These are phyloP conservation scores for Catajapyx aquilonaris DNA, from an alignment of 1,140 invertebrate species.

Conservation along the genomic window DNA sequence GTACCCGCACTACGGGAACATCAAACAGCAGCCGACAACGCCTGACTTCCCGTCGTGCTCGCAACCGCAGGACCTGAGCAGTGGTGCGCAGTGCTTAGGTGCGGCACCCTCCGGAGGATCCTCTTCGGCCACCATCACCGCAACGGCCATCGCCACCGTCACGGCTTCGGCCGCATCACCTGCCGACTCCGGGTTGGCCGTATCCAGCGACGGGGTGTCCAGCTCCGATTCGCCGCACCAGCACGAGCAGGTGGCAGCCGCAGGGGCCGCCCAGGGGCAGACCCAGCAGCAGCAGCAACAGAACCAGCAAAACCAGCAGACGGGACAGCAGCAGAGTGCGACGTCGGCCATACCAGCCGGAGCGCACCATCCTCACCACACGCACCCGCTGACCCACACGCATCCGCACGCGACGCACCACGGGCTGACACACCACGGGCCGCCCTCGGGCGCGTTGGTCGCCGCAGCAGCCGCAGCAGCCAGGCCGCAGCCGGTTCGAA, in stretches of 20 bases:
- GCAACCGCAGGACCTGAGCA: conserved; percentile 4
- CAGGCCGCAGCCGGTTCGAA: conserved; percentile 41
- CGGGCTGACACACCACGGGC: no score
- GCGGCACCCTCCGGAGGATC: conserved; percentile 3
- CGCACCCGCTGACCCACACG: background rate
- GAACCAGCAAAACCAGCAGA: conserved; percentile 3
- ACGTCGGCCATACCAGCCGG: conserved; percentile 12
- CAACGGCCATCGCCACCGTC: conserved; percentile 6
- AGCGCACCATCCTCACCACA: background rate
- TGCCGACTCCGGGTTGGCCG: conserved; percentile 14
- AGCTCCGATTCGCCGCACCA: conserved; percentile 12
- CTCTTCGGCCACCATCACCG: background rate
- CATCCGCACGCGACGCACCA: conserved; percentile 1
- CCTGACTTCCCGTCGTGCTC: background rate
- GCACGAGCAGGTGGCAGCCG: conserved; percentile 3
- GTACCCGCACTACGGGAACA: background rate
- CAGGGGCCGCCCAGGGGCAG: conserved; percentile 2
- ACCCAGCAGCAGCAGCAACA: background rate
- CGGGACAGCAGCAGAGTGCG: conserved; percentile 11
- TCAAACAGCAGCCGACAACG: background rate
- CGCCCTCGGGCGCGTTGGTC: conserved; percentile 1
- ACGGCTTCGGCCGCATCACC: conserved; percentile 10
- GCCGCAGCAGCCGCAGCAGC: no score
- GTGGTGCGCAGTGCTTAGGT: conserved; percentile 1
- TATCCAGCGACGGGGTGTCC: conserved; percentile 13